Evolutionary conservation across 2,888 invertebrate species (phyloP), one percentile per base, ranked within the genome.

Genomic region (Tridacna gigas): DNA sequence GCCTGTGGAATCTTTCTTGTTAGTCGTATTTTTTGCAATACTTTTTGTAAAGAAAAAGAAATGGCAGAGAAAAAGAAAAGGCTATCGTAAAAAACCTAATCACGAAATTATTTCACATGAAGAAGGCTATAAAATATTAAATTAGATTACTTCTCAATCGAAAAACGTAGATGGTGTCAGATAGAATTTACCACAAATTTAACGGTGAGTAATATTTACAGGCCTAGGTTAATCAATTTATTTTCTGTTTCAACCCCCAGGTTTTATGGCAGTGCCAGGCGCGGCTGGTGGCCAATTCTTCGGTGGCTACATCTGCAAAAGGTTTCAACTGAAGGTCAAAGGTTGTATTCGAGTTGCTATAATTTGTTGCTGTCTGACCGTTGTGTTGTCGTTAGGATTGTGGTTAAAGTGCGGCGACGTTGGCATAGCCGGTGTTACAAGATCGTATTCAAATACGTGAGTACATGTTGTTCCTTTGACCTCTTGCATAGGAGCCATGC

Each of bases 241-340:
- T 63, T 0, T 63, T n/a, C 13, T 63, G 7, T 61, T n/a, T 63
- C 63, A 37, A 26, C 63, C 77, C 37, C 69, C 83, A 94, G 94
- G 94, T 47, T 86, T 92, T n/a, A 90, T 93, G 51, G 91, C 92
- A 26, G 91, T 94, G 0, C 94, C 94, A 1, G 92, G 93, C 7
- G 94, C 93, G 0, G 93, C 92, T 0, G 90, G 91, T 2, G 94
- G 94, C 9, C 92, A 93, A 60, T 90, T 94, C 25, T 77, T 92
- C 9, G 94, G 94, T 26, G 94, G 94, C 0, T 86, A 86, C 22
- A 69, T 94, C 0, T 91, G 92, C 79, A 91, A 92, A 77, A 85
- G 86, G 51, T 87, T 92, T 74, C 90, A 91, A 45, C 81, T 94
- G 65, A 91, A 90, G 69, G 91, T 93, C 20, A 85, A 84, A 20